Conservation (phyloP, 2,113 vertebrate species). For the Nothocercus nigrocapillus region DNA sequence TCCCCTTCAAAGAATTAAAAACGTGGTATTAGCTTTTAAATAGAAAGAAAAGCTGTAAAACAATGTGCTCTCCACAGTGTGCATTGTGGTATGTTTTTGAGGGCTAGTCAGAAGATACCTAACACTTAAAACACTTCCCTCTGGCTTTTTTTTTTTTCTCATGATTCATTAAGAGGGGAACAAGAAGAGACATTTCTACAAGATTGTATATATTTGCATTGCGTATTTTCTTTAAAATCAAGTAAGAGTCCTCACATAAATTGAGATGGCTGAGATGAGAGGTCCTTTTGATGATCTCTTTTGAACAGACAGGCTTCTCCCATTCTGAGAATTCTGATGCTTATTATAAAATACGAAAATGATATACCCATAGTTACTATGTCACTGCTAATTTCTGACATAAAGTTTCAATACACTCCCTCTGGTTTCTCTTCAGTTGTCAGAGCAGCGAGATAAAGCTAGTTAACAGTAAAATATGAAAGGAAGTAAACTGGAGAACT, state of each 20-base stretch:
- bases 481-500: not conserved
- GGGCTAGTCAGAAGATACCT: not conserved
- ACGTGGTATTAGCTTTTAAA: not conserved
- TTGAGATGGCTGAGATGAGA: not conserved
- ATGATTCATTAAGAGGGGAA: not conserved
- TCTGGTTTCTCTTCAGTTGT: not conserved
- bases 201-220: not conserved
- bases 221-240: not conserved
- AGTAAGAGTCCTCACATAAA: not conserved
- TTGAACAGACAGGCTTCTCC: not conserved
- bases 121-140: not conserved
- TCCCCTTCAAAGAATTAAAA: constrained; percentile 54
- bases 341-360: not conserved
- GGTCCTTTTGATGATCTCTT: not conserved
- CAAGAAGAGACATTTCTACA: not conserved
- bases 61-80: not conserved
- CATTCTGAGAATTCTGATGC: not conserved
- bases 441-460: not conserved
- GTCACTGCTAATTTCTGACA: not conserved
- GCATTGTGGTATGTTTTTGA: not conserved
- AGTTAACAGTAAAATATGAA: not conserved
- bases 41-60: not conserved
- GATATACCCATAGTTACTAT: not conserved
- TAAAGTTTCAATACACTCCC: not conserved
- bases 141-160: not conserved